These are phyloP conservation scores for Microcebus murinus DNA, from an alignment of 2,113 vertebrate genomes.

Conservation along the genomic window DNA sequence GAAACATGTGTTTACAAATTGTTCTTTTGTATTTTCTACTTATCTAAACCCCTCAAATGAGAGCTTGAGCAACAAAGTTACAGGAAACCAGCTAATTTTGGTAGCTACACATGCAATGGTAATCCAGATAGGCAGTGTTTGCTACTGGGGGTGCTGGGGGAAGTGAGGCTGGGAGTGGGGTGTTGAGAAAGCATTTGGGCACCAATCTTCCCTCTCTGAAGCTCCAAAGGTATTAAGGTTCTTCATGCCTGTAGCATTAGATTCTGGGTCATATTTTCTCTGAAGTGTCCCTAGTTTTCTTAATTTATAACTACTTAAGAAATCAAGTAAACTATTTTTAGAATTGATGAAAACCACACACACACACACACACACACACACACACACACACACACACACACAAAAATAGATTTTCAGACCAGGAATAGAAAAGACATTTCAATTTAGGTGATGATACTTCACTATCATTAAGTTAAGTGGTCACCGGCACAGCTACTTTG, in stretches of 20 bases:
- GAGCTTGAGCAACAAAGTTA: slow-evolving; percentile 19
- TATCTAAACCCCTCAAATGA: slow-evolving; percentile 55
- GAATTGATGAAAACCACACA: neutral
- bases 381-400: no score
- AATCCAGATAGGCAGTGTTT: no score
- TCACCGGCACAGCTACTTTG: neutral
- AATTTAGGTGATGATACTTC: neutral
- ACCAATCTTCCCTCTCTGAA: neutral
- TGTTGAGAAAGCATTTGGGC: neutral
- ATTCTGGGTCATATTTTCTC: neutral
- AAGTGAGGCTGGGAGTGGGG: accelerated
- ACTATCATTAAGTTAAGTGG: neutral
- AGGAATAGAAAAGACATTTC: neutral
- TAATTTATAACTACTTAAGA: neutral
- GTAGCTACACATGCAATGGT: neutral
- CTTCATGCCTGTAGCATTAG: neutral
- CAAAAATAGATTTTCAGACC: neutral
- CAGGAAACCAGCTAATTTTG: neutral
- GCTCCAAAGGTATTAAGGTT: neutral
- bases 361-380: no score
- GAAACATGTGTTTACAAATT: slow-evolving; percentile 80
- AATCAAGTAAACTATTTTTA: neutral
- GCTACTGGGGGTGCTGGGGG: neutral
- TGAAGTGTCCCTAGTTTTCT: neutral
- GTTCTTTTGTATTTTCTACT: slow-evolving; percentile 70